phyloP scores from a whole-genome alignment of 2,888 invertebrate genomes.

The Crocallis elinguaria region DNA sequence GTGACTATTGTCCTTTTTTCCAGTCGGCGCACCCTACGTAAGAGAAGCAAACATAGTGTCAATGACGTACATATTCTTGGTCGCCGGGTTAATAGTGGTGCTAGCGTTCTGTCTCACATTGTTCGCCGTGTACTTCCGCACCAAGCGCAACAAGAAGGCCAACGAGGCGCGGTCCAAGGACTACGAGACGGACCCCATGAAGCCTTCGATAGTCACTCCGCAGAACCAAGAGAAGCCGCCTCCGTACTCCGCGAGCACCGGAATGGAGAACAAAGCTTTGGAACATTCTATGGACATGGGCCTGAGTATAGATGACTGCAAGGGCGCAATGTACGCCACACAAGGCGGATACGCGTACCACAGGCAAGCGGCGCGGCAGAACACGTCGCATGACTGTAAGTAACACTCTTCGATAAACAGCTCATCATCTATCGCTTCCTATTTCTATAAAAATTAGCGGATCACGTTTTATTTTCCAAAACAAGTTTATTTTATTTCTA shows the following conservation, averaged over 20 bases:
- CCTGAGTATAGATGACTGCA: constrained; percentile 93
- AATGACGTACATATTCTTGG: constrained; percentile 88
- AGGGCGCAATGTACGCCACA: constrained; percentile 92
- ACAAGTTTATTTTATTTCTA: constrained; percentile 41
- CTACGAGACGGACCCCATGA: constrained; percentile 95
- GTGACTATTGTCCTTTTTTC: constrained; percentile 36
- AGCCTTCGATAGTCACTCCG: constrained; percentile 93
- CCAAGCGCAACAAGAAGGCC: constrained; percentile 91
- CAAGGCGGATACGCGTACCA: constrained; percentile 95
- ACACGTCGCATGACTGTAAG: constrained; percentile 93
- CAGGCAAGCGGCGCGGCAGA: constrained; percentile 87
- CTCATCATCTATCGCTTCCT: constrained; percentile 27
- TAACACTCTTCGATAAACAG: constrained; percentile 43
- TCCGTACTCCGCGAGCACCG: constrained; percentile 93
- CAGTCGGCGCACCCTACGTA: constrained; percentile 93
- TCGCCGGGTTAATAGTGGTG: constrained; percentile 84
- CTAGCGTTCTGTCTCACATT: constrained; percentile 89
- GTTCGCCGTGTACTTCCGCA: constrained; percentile 90
- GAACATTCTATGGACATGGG: constrained; percentile 95
- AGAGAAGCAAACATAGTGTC: constrained; percentile 91
- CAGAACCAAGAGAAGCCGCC: constrained; percentile 95
- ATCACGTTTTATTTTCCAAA: constrained; percentile 24
- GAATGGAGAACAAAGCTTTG: constrained; percentile 95
- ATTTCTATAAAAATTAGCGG: constrained; percentile 11
- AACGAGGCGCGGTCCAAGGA: constrained; percentile 94